Base-by-base conservation (phyloP, 2,113 vertebrate species). In the Porphyrio hochstetteri region DNA sequence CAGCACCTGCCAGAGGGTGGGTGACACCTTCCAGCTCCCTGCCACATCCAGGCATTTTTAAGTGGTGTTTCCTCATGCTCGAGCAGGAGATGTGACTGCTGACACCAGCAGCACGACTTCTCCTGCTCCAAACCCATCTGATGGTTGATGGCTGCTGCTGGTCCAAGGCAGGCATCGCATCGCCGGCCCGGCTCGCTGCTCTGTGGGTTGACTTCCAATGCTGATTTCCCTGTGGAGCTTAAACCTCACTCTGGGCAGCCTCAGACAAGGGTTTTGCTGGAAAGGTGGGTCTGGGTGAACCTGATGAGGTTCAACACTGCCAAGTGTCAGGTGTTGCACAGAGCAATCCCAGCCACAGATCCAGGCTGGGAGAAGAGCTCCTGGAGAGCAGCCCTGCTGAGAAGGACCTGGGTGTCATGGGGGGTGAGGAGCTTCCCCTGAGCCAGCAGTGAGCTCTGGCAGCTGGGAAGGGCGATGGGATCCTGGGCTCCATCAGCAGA, bases 31-130 rank as follows among this genome's bases (percentile, higher is more conserved):
- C 50, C 55, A 40, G 18, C 24, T 38, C 44, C 16, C 6, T 24
- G 21, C 21, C 81, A 55, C 38, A 38, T 57, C 48, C 10, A 50
- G 48, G 15, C 10, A 16, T 16, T 40, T 71, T 38, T 16, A 7
- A 2, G 10, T 38, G 52, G 3, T 2, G 1, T 29, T 76, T 84
- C 18, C n/a, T 60, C 7, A 3, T 5, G 1, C 27, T 20, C 44
- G 21, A 50, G 52, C 31, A 38, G 57, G 19, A 28, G 14, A 53
- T 35, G 17, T 57, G 33, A 11, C 56, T 70, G 52, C 23, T 44
- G 40, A 28, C 18, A 20, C 23, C 42, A 44, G 42, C 61, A 23
- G 17, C 25, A 28, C 2, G 0, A 11, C 46, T 46, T 33, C 36
- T 35, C n/a, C 4, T 0, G n/a, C 35, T 75, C 25, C 14, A 50